These are phyloP conservation scores for Dicentrarchus labrax DNA, from an alignment of 2,113 vertebrate genomes.

Conservation along the genomic window DNA sequence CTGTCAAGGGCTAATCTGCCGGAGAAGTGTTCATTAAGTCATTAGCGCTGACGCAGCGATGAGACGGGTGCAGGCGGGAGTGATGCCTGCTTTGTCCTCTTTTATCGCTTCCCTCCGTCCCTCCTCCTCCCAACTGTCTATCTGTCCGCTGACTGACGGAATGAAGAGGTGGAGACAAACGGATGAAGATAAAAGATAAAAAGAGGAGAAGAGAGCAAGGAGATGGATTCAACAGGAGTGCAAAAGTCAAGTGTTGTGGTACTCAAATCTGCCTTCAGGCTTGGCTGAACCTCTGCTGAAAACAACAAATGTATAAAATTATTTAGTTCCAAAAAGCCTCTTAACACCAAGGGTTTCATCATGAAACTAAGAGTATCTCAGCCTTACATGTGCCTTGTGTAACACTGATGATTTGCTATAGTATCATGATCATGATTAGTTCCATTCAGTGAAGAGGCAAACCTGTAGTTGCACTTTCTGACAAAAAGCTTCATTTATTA, in stretches of 20 bases:
- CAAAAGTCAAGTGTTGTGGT: conserved; percentile 48
- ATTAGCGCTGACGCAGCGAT: conserved; percentile 85
- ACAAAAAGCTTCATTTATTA: background rate
- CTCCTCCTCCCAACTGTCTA: conserved; percentile 60
- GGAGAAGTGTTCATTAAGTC: conserved; percentile 89
- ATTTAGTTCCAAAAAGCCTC: background rate
- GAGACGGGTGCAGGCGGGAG: conserved; percentile 77
- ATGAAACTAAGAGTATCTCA: background rate
- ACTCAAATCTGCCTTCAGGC: conserved; percentile 21
- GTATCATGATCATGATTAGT: no score
- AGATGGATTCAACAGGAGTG: conserved; percentile 26
- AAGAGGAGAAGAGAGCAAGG: conserved; percentile 33
- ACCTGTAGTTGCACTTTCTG: background rate
- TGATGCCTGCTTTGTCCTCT: conserved; percentile 84
- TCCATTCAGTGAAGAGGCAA: no score
- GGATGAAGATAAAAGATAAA: conserved; percentile 46
- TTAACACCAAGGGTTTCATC: background rate
- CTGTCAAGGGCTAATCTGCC: conserved; percentile 87
- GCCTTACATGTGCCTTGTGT: background rate
- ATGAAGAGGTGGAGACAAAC: conserved; percentile 61
- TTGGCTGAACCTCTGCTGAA: background rate
- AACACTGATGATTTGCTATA: background rate
- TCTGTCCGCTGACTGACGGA: conserved; percentile 74
- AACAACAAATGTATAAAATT: background rate
- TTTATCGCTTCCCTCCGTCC: conserved; percentile 62